Conservation (phyloP, 2,797 vertebrate genomes). For the Spinus pinus region DNA sequence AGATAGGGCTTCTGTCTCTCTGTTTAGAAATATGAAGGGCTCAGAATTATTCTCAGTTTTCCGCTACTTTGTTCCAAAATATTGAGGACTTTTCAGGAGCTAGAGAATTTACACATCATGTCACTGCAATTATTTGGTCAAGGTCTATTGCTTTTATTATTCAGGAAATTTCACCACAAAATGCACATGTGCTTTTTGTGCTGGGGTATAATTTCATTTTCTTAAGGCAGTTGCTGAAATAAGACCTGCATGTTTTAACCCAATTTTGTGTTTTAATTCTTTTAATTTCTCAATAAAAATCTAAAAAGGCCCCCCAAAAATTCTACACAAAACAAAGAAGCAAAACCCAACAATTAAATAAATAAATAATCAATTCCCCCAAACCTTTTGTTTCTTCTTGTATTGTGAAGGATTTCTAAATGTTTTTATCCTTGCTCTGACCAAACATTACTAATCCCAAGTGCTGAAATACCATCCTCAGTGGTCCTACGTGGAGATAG, state of each 20-base stretch:
- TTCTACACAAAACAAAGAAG: neutral
- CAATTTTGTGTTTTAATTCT: neutral
- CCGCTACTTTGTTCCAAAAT: neutral
- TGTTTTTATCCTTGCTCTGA: neutral
- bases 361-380: neutral
- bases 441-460: neutral
- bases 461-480: neutral
- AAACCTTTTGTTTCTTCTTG: neutral
- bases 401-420: neutral
- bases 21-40: neutral
- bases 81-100: neutral
- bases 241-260: neutral
- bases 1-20: neutral
- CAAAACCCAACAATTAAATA: neutral
- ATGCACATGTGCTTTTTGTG: neutral
- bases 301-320: rapidly evolving
- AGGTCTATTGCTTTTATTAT: neutral
- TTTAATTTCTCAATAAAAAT: neutral
- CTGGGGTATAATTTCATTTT: neutral
- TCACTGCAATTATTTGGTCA: neutral
- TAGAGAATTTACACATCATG: neutral
- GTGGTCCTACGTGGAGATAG: neutral
- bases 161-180: neutral
- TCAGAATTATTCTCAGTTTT: neutral
- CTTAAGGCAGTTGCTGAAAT: neutral